Evolutionary conservation across 2,113 vertebrate species (phyloP).

Genomic region (Motacilla tschutschensis): DNA sequence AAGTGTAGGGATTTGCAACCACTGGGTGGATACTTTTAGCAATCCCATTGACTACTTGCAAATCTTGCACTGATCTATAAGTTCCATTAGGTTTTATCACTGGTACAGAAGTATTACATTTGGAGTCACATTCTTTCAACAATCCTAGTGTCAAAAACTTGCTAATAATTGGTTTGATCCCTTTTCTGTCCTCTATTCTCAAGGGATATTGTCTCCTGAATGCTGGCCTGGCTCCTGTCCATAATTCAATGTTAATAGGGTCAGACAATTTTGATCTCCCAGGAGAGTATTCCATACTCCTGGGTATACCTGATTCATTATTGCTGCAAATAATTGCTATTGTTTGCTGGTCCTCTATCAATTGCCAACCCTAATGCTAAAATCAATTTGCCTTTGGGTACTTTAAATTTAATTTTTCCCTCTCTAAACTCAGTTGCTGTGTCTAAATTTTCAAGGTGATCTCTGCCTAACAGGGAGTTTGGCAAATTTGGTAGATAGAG

Average conservation of each 20-base stretch:
- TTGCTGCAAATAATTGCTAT: neutral
- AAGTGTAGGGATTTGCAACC: neutral
- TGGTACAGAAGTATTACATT: neutral
- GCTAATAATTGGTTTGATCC: neutral
- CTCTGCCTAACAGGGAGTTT: too few species aligned
- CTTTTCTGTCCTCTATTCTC: neutral
- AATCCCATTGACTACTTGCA: neutral
- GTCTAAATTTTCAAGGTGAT: too few species aligned
- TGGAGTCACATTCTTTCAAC: neutral
- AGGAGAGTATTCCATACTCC: neutral
- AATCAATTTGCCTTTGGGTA: too few species aligned
- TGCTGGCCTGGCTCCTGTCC: neutral
- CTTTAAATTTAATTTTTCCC: too few species aligned
- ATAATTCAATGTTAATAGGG: neutral
- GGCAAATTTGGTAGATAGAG: neutral
- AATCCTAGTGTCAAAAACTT: neutral
- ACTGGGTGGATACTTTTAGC: neutral
- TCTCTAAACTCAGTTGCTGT: too few species aligned
- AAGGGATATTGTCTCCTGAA: neutral
- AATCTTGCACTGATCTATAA: neutral
- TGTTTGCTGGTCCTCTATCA: too few species aligned
- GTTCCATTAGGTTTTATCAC: neutral
- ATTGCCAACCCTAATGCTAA: too few species aligned
- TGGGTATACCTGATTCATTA: neutral
- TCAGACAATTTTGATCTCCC: neutral